Evolutionary conservation across 2,113 vertebrate genomes (phyloP).

Genomic region (Turnix velox): DNA sequence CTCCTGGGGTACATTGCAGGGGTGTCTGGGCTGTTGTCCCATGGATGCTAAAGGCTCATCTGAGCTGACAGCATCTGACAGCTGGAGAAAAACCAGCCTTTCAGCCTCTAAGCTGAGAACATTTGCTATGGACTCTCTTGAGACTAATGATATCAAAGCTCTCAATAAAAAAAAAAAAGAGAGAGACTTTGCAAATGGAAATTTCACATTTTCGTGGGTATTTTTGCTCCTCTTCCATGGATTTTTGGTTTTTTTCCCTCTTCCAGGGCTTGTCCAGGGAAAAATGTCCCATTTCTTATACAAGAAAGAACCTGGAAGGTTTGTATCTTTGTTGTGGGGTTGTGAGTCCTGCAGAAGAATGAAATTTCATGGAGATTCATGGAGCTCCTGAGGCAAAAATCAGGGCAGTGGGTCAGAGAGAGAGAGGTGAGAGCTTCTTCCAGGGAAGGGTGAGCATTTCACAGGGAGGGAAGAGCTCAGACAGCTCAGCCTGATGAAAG

Average conservation of each 20-base stretch:
- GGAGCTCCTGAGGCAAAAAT: neutral
- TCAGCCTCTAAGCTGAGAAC: neutral
- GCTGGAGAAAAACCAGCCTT: neutral
- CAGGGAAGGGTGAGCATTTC: neutral
- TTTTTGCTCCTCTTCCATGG: neutral
- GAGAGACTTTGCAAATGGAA: neutral
- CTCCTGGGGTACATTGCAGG: rapidly evolving
- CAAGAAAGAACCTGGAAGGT: neutral
- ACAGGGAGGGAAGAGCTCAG: neutral
- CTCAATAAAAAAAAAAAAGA: neutral
- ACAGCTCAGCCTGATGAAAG: neutral
- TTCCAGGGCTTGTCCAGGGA: neutral
- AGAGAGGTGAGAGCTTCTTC: neutral
- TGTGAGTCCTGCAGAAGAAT: neutral
- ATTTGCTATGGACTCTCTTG: neutral
- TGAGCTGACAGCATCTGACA: slow-evolving; percentile 1
- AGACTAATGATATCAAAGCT: neutral
- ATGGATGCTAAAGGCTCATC: neutral
- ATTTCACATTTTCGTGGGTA: neutral
- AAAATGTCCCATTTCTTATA: neutral
- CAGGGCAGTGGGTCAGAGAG: neutral
- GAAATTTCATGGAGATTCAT: neutral
- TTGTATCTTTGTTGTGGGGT: neutral
- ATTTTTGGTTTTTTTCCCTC: neutral
- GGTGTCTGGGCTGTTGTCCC: neutral